These are phyloP conservation scores for Clarias fuscus DNA, from an alignment of 2,797 vertebrate species.

Conservation along the genomic window DNA sequence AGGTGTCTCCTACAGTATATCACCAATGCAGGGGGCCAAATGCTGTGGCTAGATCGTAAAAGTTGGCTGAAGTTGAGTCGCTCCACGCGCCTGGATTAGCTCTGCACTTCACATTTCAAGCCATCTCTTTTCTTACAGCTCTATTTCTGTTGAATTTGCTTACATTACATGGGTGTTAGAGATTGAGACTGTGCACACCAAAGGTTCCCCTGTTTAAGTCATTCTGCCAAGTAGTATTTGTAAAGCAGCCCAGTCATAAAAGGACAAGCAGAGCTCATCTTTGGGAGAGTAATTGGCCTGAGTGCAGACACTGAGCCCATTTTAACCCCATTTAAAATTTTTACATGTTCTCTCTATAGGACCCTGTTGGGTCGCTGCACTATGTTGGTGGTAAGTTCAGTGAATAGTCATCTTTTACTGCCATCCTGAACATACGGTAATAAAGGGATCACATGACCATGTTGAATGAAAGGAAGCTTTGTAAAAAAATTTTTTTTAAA, in stretches of 20 bases:
- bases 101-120: constrained; percentile 22
- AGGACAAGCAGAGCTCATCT: constrained; percentile 40
- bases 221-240: constrained; percentile 45
- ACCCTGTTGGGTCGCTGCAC: not conserved
- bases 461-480: constrained; percentile 1
- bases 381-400: constrained; percentile 14
- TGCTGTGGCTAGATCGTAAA: not conserved
- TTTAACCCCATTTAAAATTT: constrained; percentile 39
- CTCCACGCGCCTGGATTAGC: constrained; percentile 20
- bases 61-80: constrained; percentile 3
- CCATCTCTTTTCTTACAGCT: constrained; percentile 13
- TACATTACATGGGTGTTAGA: constrained; percentile 45
- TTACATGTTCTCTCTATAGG: constrained; percentile 10
- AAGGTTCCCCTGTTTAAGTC: constrained; percentile 35
- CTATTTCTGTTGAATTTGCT: constrained; percentile 46
- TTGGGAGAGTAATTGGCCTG: constrained; percentile 13
- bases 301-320: not conserved
- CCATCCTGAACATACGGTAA: not conserved
- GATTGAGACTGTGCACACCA: constrained; percentile 36
- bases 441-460: not conserved
- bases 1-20: too few relatives aligned
- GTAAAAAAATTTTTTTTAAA: not conserved
- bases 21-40: not conserved
- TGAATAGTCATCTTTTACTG: not conserved
- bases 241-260: constrained; percentile 41